Evolutionary conservation across 1,140 invertebrate genomes (phyloP).

Genomic region (Luehdorfia chinensis): DNA sequence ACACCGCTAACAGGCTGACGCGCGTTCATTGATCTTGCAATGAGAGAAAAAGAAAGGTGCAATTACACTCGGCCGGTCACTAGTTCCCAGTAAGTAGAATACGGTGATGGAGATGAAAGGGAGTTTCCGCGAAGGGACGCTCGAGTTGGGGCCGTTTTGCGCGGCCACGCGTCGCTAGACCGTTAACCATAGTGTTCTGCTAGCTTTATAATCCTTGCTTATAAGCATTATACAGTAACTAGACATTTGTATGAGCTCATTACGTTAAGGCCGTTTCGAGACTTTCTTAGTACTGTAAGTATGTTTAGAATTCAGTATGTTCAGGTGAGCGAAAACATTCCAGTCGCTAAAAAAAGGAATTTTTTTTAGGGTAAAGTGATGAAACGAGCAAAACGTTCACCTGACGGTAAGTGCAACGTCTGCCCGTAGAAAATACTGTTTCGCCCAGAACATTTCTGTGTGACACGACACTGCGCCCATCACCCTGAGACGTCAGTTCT

Average conservation of each 20-base stretch:
- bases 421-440: too few relatives aligned
- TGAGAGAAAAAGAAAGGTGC: constrained; percentile 8
- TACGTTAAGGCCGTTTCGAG: too few relatives aligned
- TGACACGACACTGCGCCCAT: too few relatives aligned
- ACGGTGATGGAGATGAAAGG: constrained; percentile 39
- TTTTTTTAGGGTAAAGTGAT: too few relatives aligned
- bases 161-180: constrained; percentile 27
- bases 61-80: constrained; percentile 1
- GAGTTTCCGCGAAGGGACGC: constrained; percentile 31
- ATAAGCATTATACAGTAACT: neutral
- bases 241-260: neutral
- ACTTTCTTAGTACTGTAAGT: too few relatives aligned
- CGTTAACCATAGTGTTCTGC: constrained; percentile 26
- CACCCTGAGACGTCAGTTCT: too few relatives aligned
- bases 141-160: constrained; percentile 22
- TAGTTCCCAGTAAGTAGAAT: constrained; percentile 21
- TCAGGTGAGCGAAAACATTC: too few relatives aligned
- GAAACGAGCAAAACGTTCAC: too few relatives aligned
- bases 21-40: constrained; percentile 7
- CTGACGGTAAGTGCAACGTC: too few relatives aligned
- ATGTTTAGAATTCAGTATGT: too few relatives aligned
- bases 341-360: too few relatives aligned
- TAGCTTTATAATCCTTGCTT: constrained; percentile 30
- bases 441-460: too few relatives aligned
- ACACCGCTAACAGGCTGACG: neutral